Conservation (phyloP, 1,140 invertebrate species). For the Bombus vancouverensis region DNA sequence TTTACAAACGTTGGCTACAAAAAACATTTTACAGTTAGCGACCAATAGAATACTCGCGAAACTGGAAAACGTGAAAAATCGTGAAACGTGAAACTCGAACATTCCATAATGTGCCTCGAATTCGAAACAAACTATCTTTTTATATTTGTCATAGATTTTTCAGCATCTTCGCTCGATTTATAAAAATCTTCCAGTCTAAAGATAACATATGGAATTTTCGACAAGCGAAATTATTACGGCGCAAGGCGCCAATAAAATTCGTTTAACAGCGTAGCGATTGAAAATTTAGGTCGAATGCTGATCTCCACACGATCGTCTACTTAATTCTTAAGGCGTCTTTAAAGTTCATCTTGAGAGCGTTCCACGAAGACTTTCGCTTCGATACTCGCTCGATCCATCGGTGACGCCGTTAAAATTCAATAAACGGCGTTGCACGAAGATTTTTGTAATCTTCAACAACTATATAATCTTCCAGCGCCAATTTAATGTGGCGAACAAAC, state of each 20-base stretch:
- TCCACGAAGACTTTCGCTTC: not conserved
- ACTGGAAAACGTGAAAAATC: constrained; percentile 26
- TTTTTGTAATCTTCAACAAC: not conserved
- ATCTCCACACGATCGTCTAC: constrained; percentile 33
- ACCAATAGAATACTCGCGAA: constrained; percentile 11
- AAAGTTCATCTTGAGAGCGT: not conserved
- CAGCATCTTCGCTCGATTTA: not conserved
- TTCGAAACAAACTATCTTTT: constrained; percentile 1
- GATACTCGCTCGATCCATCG: not conserved
- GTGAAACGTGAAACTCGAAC: not conserved
- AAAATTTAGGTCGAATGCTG: constrained; percentile 33
- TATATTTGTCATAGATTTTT: not conserved
- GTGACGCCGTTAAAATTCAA: not conserved
- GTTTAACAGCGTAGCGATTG: not conserved
- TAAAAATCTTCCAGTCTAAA: constrained; percentile 1
- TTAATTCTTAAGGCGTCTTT: not conserved
- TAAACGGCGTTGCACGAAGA: not conserved
- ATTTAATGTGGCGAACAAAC: constrained; percentile 12
- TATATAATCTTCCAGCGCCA: constrained; percentile 23
- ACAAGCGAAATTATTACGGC: constrained; percentile 47
- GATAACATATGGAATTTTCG: constrained; percentile 40
- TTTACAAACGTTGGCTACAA: constrained; percentile 56
- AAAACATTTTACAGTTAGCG: constrained; percentile 25
- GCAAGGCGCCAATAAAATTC: constrained; percentile 49
- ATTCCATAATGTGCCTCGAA: constrained; percentile 13